Evolutionary conservation across 2,113 vertebrate species (phyloP), one percentile per base, ranked within the genome.

Genomic region (Syrrhaptes paradoxus): DNA sequence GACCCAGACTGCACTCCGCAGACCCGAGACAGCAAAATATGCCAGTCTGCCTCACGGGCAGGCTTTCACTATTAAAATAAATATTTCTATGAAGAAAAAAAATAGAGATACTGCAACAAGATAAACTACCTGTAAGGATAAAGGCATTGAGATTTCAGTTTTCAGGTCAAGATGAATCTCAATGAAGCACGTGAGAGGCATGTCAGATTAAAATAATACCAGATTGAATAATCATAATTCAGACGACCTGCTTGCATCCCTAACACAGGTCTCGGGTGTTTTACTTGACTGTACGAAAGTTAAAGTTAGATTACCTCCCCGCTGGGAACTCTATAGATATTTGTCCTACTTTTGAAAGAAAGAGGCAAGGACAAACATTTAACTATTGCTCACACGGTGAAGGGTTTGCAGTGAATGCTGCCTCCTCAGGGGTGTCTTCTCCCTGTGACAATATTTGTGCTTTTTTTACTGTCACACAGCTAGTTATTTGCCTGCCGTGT

Each of bases 101-200:
- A 46, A 49, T 20, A 36, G 52, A 52, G 31, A 36, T 59, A 65
- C 36, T 46, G 51, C 41, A 76, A 83, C 41, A 85, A 92, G 75
- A 68, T 71, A 92, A 89, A 85, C 79, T 51, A 86, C 89, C 89
- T 79, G 85, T 91, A 92, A 91, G 79, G 28, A 87, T 26, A 94
- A 52, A 87, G 87, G 95, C 72, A 74, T 82, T 22, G 48, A 89
- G 54, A 92, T 65, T 89, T 73, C 66, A 93, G 79, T 98, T 98
- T 97, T 82, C 95, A 97, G 97, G 97, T 98, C 97, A 97, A 97
- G 95, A 96, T 94, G 96, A 94, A 96, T 86, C 97, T 97, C 96
- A 95, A 96, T 75, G 92, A 96, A 96, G 94, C 95, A 96, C 63
- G 59, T 96, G 88, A 94, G 87, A 97, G 73, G 78, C 91, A 95